Base-by-base conservation (phyloP, 2,888 invertebrate species). In the Gandaritis pyraliata region DNA sequence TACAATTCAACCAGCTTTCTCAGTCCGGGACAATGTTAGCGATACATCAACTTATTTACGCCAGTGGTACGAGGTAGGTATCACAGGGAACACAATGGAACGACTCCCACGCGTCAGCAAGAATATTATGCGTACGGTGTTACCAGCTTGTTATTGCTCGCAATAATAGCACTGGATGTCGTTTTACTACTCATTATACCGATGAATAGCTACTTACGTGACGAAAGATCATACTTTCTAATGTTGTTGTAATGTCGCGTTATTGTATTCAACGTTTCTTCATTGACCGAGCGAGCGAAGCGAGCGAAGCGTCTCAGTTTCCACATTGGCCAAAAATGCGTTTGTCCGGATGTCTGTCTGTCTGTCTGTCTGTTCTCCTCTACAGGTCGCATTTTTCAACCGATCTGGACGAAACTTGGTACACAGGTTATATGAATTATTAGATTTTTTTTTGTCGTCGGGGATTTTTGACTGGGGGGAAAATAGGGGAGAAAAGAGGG, bases 201-300 rank as follows among this genome's bases (percentile, higher is more conserved):
- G 78, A 82, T 83, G 84, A 85, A 86, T 84, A 78, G 85, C 78
- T 76, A 72, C 77, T 84, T 75, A 73, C 77, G 78, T 86, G 85
- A 84, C 79, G 84, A 86, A 84, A 86, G 81, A 71, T 72, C 69
- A 74, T 75, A 84, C 87, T 88, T 88, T 89, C 88, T 88, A 88
- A 86, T 85, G 82, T 80, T 85, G 82, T 80, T 76, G 81, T 81
- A 83, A 83, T 81, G 76, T 74, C 60, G 71, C 72, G 76, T 80
- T 76, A 82, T 81, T 82, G 82, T 75, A 82, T 82, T 81, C 80
- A 75, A 70, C 68, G 72, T 71, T 64, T 76, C 70, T 23, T 74
- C n/a, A n/a, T n/a, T n/a, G n/a, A n/a, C n/a, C n/a, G n/a, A n/a
- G n/a, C n/a, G n/a, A n/a, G n/a, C n/a, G n/a, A n/a, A n/a, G n/a